phyloP scores from a whole-genome alignment of 2,797 vertebrate genomes.

The Acestrorhynchus altus region DNA sequence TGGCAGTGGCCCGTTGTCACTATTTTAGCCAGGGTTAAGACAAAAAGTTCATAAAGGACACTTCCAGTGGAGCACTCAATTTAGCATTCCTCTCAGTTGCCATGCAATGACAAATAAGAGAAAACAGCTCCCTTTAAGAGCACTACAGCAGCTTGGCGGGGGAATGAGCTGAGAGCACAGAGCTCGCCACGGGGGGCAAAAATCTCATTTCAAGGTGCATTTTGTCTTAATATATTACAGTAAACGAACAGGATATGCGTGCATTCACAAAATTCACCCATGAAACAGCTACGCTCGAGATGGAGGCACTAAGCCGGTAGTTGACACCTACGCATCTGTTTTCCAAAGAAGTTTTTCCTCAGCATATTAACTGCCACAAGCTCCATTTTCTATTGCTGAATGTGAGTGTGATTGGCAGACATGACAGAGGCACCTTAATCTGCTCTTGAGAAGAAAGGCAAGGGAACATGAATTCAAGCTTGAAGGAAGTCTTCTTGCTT shows the following conservation, averaged over 20 bases:
- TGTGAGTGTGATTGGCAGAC: constrained; percentile 22
- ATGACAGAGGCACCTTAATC: neutral
- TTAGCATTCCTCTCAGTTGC: constrained; percentile 12
- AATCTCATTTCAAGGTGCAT: constrained; percentile 70
- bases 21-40: constrained; percentile 3
- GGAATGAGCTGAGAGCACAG: constrained; percentile 49
- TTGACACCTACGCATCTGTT: constrained; percentile 22
- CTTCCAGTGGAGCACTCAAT: neutral
- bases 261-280: constrained; percentile 31
- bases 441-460: constrained; percentile 6
- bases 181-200: constrained; percentile 29
- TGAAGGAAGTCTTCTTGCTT: neutral
- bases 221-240: constrained; percentile 56
- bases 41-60: constrained; percentile 8
- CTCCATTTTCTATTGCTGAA: constrained; percentile 24
- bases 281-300: constrained; percentile 33
- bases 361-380: constrained; percentile 10
- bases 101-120: constrained; percentile 21
- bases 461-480: neutral
- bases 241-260: constrained; percentile 30
- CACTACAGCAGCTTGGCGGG: constrained; percentile 17
- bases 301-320: neutral
- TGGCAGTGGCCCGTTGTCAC: constrained; percentile 24
- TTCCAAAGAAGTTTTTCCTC: constrained; percentile 26
- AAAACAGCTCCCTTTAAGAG: constrained; percentile 7